Conservation (phyloP, 2,113 vertebrate species). For the Alethe diademata region DNA sequence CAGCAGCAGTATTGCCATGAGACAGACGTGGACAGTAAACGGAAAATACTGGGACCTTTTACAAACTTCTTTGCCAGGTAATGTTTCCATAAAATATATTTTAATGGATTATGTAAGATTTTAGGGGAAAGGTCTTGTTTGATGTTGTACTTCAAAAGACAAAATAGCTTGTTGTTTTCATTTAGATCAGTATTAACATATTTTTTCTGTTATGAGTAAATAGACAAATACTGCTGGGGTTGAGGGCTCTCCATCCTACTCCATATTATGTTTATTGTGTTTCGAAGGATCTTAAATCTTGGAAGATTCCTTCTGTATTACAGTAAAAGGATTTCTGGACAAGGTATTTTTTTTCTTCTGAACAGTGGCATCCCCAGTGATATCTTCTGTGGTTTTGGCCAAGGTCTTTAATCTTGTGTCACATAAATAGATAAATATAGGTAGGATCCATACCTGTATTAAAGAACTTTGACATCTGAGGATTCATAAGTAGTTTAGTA, state of each 20-base stretch:
- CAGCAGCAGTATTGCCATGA: neutral
- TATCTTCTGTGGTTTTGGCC: neutral
- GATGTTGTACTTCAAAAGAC: neutral
- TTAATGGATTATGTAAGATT: neutral
- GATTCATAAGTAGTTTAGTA: neutral
- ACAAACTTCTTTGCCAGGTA: constrained; percentile 86
- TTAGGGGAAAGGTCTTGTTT: neutral
- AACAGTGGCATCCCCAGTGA: neutral
- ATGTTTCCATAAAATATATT: neutral
- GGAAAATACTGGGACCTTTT: constrained; percentile 79
- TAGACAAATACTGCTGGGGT: neutral
- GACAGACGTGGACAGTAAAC: constrained; percentile 62
- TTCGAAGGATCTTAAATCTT: neutral
- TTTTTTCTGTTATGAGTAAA: neutral
- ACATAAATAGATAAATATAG: neutral
- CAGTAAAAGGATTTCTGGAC: neutral
- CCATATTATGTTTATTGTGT: neutral
- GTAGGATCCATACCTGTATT: neutral
- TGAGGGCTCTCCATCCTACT: neutral
- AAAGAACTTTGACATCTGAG: neutral
- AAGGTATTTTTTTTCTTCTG: neutral
- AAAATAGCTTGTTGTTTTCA: neutral
- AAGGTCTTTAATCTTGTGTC: neutral
- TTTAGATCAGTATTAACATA: neutral
- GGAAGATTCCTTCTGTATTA: neutral